Conservation (phyloP, 2,888 invertebrate species). For the Tridacna crocea region DNA sequence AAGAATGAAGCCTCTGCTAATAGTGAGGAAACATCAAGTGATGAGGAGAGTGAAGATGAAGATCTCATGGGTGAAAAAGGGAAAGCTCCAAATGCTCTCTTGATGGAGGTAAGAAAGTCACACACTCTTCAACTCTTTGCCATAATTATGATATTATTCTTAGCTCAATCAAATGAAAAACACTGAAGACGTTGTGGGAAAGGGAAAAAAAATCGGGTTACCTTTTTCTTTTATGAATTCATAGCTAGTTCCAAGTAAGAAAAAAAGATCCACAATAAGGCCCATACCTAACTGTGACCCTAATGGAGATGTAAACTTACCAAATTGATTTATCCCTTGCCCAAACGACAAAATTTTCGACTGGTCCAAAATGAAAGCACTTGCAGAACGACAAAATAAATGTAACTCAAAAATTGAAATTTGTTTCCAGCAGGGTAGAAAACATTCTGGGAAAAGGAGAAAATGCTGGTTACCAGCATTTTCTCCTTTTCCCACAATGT, state of each 20-base stretch:
- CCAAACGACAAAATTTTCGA: too few relatives aligned
- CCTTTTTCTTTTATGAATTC: too few relatives aligned
- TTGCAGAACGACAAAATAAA: too few relatives aligned
- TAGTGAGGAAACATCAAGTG: slow-evolving; percentile 56
- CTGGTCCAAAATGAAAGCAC: too few relatives aligned
- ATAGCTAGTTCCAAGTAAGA: too few relatives aligned
- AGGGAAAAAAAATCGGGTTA: too few relatives aligned
- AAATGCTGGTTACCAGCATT: slow-evolving; percentile 5
- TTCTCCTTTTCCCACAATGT: neutral
- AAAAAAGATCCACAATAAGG: too few relatives aligned
- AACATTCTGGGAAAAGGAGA: neutral
- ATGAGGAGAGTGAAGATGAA: slow-evolving; percentile 69
- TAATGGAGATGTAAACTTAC: too few relatives aligned
- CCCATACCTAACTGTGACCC: too few relatives aligned
- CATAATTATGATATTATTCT: neutral
- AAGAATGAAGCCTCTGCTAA: slow-evolving; percentile 44
- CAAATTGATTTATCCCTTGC: too few relatives aligned
- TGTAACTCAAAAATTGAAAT: too few relatives aligned
- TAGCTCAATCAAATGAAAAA: neutral
- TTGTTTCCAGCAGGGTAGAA: too few relatives aligned
- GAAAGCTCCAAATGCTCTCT: slow-evolving; percentile 76
- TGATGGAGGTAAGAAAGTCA: slow-evolving; percentile 73
- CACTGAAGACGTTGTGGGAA: neutral
- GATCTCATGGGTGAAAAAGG: slow-evolving; percentile 65
- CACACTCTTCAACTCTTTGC: neutral